Conservation (phyloP, 2,888 invertebrate genomes). For the Neoaliturus tenellus region DNA sequence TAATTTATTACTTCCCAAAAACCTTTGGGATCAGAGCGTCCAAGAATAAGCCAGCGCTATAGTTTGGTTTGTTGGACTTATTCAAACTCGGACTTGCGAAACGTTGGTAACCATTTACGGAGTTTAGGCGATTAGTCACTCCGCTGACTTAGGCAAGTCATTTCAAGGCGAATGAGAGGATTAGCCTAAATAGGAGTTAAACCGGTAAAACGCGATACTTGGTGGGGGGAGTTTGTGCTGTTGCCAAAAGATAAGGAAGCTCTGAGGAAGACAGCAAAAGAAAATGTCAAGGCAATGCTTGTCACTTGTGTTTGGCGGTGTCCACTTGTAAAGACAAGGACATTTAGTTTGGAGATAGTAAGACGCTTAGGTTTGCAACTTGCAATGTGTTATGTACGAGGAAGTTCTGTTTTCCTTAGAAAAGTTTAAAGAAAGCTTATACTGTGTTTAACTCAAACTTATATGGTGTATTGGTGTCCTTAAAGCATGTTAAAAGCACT, state of each 20-base stretch:
- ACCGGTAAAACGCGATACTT: neutral
- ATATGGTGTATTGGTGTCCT: no score
- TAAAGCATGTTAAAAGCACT: no score
- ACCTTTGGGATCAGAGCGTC: no score
- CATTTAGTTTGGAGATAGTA: no score
- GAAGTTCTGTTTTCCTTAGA: no score
- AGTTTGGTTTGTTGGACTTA: neutral
- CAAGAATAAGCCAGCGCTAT: no score
- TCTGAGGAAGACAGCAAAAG: neutral
- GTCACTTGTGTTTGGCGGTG: neutral
- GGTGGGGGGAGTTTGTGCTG: neutral
- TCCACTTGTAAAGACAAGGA: neutral
- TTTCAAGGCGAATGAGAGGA: conserved; percentile 20
- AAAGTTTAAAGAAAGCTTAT: no score
- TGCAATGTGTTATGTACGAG: no score
- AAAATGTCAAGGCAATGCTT: conserved; percentile 8
- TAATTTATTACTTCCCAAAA: no score
- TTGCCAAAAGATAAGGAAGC: conserved; percentile 21
- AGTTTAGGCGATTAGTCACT: neutral
- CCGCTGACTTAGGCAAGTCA: neutral
- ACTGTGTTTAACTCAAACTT: no score
- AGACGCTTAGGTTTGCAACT: no score
- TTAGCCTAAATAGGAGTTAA: neutral
- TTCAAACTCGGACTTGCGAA: neutral
- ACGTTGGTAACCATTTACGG: neutral